A percentile compares a stretch with the other conserved stretches of the same genome.
phyloP scores from a whole-genome alignment of 2,888 invertebrate species.

The Tortrix viridana region DNA sequence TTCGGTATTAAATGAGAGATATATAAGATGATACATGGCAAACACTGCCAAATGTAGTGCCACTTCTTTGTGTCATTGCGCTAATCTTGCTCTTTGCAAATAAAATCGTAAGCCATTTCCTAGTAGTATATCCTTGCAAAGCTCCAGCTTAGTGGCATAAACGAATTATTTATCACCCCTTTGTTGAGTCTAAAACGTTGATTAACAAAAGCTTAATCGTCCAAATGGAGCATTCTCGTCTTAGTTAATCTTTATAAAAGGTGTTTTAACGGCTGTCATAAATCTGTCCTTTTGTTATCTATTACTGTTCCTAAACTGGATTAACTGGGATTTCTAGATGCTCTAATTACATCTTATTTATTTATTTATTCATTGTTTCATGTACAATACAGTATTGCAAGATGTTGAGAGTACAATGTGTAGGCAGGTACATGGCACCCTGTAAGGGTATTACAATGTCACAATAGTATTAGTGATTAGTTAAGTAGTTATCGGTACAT shows the following conservation, averaged over 20 bases:
- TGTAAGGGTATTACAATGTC: too few species aligned
- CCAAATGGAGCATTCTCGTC: constrained; percentile 66
- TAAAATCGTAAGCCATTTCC: constrained; percentile 11
- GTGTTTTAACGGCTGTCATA: constrained; percentile 63
- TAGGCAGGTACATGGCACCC: too few species aligned
- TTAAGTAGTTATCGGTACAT: too few species aligned
- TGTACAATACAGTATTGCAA: too few species aligned
- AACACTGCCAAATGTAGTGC: too few species aligned
- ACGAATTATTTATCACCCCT: constrained; percentile 76
- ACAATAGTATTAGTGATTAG: too few species aligned
- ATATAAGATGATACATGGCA: too few species aligned
- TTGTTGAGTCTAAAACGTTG: constrained; percentile 67
- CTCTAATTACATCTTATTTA: background rate
- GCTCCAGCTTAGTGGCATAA: constrained; percentile 49
- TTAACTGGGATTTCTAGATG: constrained; percentile 21
- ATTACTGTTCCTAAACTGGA: constrained; percentile 42
- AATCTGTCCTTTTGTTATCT: constrained; percentile 62
- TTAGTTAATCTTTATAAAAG: constrained; percentile 69
- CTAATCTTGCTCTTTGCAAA: background rate
- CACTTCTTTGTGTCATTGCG: background rate
- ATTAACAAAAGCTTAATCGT: constrained; percentile 77
- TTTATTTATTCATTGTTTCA: too few species aligned
- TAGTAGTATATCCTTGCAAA: constrained; percentile 26
- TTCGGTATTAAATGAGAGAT: too few species aligned
- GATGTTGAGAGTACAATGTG: too few species aligned